These are phyloP conservation scores for Zaprionus ghesquierei DNA, from an alignment of 1,140 invertebrate species.

Conservation along the genomic window DNA sequence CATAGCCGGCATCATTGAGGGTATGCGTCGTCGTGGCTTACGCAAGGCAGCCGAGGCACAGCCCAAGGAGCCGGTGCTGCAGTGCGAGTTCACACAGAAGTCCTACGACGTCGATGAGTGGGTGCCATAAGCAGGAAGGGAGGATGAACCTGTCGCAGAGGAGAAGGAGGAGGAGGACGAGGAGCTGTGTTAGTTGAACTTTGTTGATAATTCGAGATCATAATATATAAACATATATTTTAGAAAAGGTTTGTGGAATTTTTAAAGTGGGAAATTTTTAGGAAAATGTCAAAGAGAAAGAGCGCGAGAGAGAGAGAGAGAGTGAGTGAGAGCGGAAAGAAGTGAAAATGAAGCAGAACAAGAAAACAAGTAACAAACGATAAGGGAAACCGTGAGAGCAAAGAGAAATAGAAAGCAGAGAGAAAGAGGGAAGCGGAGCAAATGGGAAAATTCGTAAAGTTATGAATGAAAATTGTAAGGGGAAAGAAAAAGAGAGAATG, in stretches of 20 bases:
- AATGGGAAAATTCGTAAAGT: no score
- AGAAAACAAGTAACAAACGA: not conserved
- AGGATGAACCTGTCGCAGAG: no score
- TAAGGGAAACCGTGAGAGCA: not conserved
- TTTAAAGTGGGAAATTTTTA: not conserved
- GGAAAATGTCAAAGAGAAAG: not conserved
- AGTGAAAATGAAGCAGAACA: not conserved
- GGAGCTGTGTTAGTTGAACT: conserved; percentile 55
- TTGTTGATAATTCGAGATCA: conserved; percentile 32
- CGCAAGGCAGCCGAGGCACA: not conserved
- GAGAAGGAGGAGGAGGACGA: not conserved
- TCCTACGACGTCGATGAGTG: conserved; percentile 60
- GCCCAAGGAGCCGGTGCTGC: conserved; percentile 45
- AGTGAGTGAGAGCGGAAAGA: no score
- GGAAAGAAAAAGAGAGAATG: no score
- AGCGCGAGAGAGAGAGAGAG: not conserved
- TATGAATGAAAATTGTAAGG: no score
- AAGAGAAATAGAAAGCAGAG: not conserved
- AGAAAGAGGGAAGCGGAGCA: no score
- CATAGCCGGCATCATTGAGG: conserved; percentile 41
- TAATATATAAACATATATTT: conserved; percentile 42
- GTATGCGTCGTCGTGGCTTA: conserved; percentile 5
- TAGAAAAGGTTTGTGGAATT: not conserved
- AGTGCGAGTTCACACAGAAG: conserved; percentile 62
- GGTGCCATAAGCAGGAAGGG: conserved; percentile 42